Base-by-base conservation (phyloP, 2,888 invertebrate genomes). In the Euclidia mi region DNA sequence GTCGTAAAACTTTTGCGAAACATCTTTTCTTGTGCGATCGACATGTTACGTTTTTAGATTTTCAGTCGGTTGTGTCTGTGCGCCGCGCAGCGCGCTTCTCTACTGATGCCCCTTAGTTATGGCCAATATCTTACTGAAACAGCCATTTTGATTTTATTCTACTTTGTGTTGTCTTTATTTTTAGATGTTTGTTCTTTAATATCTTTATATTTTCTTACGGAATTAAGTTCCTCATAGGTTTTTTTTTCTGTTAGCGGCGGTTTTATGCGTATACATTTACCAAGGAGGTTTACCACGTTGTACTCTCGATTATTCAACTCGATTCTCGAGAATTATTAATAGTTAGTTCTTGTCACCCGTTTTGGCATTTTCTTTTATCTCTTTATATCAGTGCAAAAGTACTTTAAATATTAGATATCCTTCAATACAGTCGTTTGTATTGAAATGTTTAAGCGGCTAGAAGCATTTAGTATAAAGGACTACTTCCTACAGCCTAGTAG, bases 11-110 rank as follows among this genome's bases (percentile, higher is more conserved):
- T 90, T 89, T 87, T 59, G 65, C 75, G 82, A 84, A 87, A 88
- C 87, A 88, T 88, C 83, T 83, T 86, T 85, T 84, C 82, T 79
- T 34, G 49, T 82, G 77, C 82, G 79, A 87, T 85, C 83, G 88
- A 85, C 85, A 86, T 86, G 88, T 87, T 87, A 87, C 84, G 82
- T 88, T 90, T 85, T 88, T 85, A 84, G 85, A 88, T 87, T 85
- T 84, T 78, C 70, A 72, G 77, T 79, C 70, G 77, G 72, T 64
- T 65, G 17, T 45, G 38, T 37, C 48, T 34, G 42, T 42, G 31
- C 42, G 35, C 35, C n/a, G n/a, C n/a, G n/a, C 79, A 4, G 12
- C 34, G 34, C 6, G 34, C n/a, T n/a, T n/a, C n/a, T n/a, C n/a
- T n/a, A 7, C 64, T 74, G 79, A 65, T 66, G 70, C 74, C 69